Conservation (phyloP, 2,113 vertebrate species). For the Oncorhynchus kisutch region DNA sequence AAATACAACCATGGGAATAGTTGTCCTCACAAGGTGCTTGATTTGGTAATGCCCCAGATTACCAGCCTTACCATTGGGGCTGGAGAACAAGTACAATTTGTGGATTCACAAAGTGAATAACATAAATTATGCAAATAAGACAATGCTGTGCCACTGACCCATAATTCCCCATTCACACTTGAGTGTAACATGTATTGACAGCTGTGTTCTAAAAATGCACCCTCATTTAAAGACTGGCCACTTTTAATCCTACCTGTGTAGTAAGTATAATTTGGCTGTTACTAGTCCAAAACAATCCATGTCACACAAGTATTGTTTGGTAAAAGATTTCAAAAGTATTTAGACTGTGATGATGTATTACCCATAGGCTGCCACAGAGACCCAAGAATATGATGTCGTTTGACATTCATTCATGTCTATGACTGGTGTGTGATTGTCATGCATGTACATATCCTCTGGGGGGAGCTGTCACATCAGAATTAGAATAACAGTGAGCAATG, state of each 20-base stretch:
- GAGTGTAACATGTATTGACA: too few species aligned
- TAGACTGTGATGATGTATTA: too few species aligned
- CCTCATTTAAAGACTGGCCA: not conserved
- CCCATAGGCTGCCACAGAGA: too few species aligned
- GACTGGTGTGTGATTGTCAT: not conserved
- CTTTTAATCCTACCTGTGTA: not conserved
- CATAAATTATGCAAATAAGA: too few species aligned
- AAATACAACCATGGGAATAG: constrained; percentile 1
- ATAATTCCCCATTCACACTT: too few species aligned
- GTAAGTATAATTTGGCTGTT: too few species aligned
- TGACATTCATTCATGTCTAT: not conserved
- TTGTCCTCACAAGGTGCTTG: constrained; percentile 43
- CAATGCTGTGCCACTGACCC: not conserved
- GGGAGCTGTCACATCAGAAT: constrained; percentile 8
- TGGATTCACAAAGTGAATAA: too few species aligned
- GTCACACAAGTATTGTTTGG: too few species aligned
- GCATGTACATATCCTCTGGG: constrained; percentile 23
- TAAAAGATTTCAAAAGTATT: too few species aligned
- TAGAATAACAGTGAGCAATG: too few species aligned
- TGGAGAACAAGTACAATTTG: not conserved
- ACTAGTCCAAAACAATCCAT: too few species aligned
- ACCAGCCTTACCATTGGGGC: not conserved
- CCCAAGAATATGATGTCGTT: too few species aligned
- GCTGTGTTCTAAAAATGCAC: not conserved
- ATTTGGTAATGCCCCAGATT: not conserved